A percentile compares a stretch with the other conserved stretches of the same genome.
These are phyloP conservation scores for Meteorus cinctellus DNA, from an alignment of 2,888 invertebrate species.

Conservation along the genomic window DNA sequence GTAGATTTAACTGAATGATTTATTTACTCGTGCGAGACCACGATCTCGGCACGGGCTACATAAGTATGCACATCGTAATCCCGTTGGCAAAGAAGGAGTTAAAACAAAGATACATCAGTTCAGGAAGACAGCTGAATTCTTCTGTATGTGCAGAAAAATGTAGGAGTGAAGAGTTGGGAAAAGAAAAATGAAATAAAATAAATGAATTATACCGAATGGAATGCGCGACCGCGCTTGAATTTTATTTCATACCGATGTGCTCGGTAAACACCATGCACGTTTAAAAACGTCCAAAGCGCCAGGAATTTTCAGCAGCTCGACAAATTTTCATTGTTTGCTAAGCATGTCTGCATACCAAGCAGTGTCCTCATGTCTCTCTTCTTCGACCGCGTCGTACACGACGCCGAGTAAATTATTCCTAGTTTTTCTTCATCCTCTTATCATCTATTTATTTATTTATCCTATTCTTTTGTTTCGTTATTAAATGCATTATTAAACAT, in stretches of 20 bases:
- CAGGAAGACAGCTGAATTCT: neutral
- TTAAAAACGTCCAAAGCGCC: conserved; percentile 47
- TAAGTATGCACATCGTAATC: conserved; percentile 11
- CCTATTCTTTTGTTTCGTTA: neutral
- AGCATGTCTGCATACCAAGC: conserved; percentile 60
- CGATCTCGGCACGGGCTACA: conserved; percentile 22
- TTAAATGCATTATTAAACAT: no score
- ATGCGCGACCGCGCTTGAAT: conserved; percentile 45
- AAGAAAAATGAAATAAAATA: conserved; percentile 1
- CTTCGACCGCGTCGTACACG: conserved; percentile 8
- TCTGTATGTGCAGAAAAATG: neutral
- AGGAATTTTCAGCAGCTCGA: conserved; percentile 53
- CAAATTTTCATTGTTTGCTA: conserved; percentile 59
- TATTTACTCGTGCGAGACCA: neutral
- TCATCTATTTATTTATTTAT: conserved; percentile 12
- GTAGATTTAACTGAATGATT: neutral
- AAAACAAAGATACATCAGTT: neutral
- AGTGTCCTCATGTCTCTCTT: conserved; percentile 47
- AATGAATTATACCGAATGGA: conserved; percentile 15
- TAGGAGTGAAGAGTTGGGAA: conserved; percentile 1
- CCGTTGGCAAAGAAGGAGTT: neutral
- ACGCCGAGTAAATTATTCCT: conserved; percentile 16
- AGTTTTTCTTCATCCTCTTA: neutral
- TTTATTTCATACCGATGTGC: conserved; percentile 50
- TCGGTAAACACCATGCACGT: conserved; percentile 50